Percentiles rank a stretch among this genome's conserved stretches.
Conservation (phyloP, 2,888 invertebrate genomes). For the Augiades crinisus region DNA sequence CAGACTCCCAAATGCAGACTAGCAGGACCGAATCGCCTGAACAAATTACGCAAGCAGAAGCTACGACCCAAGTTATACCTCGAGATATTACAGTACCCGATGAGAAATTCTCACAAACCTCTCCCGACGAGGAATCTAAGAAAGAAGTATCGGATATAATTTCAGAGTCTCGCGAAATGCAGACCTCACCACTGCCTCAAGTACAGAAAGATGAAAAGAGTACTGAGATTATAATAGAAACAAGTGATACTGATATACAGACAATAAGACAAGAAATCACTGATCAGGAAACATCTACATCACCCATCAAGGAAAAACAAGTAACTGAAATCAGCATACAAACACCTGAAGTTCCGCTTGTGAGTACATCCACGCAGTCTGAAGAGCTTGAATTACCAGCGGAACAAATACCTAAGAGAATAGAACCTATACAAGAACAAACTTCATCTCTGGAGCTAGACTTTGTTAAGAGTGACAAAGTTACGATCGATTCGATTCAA, state of each 20-base stretch:
- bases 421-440: conserved; percentile 48
- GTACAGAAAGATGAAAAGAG: conserved; percentile 59
- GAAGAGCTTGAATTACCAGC: conserved; percentile 49
- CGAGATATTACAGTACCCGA: conserved; percentile 58
- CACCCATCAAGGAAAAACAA: conserved; percentile 55
- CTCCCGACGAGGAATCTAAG: conserved; percentile 38
- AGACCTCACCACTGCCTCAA: conserved; percentile 75
- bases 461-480: conserved; percentile 36
- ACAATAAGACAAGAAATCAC: conserved; percentile 52
- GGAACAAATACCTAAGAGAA: conserved; percentile 33
- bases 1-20: conserved; percentile 68
- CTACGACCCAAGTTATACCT: conserved; percentile 77
- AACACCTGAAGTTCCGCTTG: conserved; percentile 61
- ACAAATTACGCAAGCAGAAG: conserved; percentile 67
- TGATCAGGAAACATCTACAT: conserved; percentile 65
- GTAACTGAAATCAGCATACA: conserved; percentile 59
- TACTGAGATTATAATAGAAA: conserved; percentile 61
- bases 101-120: conserved; percentile 77
- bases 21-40: conserved; percentile 62
- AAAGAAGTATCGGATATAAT: conserved; percentile 40
- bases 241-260: conserved; percentile 65
- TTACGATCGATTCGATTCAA: conserved; percentile 45
- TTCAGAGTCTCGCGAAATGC: conserved; percentile 69
- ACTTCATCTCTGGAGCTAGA: conserved; percentile 60
- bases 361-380: conserved; percentile 67